phyloP scores from a whole-genome alignment of 2,797 vertebrate species.

The Darevskia mixta region DNA sequence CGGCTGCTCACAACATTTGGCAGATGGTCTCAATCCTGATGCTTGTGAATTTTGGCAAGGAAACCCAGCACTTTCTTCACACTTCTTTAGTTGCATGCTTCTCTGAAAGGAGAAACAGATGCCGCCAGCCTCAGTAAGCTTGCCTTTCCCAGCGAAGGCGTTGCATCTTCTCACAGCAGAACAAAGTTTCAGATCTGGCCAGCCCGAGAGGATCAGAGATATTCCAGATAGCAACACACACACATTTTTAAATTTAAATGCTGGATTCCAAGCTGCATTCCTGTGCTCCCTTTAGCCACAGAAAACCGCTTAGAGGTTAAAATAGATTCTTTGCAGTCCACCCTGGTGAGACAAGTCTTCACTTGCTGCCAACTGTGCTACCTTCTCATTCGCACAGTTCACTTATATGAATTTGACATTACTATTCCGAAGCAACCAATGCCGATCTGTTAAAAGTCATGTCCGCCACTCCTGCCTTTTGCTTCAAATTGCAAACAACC shows the following conservation, averaged over 20 bases:
- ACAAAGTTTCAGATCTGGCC: constrained; percentile 28
- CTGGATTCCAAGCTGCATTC: constrained; percentile 31
- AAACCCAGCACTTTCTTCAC: neutral
- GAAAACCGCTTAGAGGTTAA: constrained; percentile 13
- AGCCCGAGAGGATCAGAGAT: constrained; percentile 18
- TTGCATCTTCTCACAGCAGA: constrained; percentile 2
- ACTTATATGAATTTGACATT: constrained; percentile 12
- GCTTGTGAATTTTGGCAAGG: constrained; percentile 22
- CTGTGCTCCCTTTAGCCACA: constrained; percentile 9
- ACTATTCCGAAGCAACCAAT: neutral
- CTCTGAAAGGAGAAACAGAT: constrained; percentile 12
- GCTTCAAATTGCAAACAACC: neutral
- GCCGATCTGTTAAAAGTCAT: neutral
- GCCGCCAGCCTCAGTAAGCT: neutral
- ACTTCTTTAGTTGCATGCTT: neutral
- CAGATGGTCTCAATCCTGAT: neutral
- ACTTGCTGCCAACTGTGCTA: neutral
- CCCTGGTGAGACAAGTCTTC: constrained; percentile 7
- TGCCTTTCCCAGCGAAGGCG: neutral
- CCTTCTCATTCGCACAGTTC: neutral
- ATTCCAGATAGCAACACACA: neutral
- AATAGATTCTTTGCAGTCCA: constrained; percentile 17
- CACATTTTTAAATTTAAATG: constrained; percentile 29
- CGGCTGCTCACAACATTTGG: neutral
- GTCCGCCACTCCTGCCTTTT: neutral